Conservation (phyloP, 2,113 vertebrate genomes). For the Chitala chitala region DNA sequence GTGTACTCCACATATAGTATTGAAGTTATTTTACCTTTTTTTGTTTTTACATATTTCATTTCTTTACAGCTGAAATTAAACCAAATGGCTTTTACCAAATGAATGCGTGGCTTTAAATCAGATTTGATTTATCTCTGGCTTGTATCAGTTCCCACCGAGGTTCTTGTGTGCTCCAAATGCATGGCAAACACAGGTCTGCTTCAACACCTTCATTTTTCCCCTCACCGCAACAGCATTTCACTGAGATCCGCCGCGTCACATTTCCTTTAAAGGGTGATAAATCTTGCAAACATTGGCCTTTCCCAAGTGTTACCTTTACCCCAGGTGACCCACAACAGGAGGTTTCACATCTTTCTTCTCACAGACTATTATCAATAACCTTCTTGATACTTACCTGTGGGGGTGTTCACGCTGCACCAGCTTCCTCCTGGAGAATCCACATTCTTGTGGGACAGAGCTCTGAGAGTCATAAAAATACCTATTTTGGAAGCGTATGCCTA, state of each 20-base stretch:
- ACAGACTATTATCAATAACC: conserved; percentile 17
- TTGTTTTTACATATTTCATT: too few species aligned
- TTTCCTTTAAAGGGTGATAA: not conserved
- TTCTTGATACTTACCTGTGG: not conserved
- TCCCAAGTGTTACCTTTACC: not conserved
- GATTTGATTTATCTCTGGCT: too few species aligned
- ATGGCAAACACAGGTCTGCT: too few species aligned
- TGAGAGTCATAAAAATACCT: conserved; percentile 11
- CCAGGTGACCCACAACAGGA: not conserved
- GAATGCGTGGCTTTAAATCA: too few species aligned
- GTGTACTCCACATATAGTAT: too few species aligned
- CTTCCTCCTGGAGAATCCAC: not conserved
- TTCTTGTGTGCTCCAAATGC: too few species aligned
- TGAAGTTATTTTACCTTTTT: too few species aligned
- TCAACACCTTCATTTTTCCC: not conserved
- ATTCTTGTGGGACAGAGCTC: not conserved
- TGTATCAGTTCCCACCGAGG: too few species aligned
- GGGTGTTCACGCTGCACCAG: not conserved
- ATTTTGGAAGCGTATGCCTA: not conserved
- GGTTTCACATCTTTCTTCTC: not conserved
- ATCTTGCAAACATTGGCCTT: not conserved
- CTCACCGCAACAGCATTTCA: not conserved
- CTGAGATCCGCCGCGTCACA: not conserved
- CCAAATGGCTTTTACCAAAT: too few species aligned
- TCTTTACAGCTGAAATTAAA: too few species aligned